Evolutionary conservation across 1,140 invertebrate genomes (phyloP).

Genomic region (Halotydeus destructor): DNA sequence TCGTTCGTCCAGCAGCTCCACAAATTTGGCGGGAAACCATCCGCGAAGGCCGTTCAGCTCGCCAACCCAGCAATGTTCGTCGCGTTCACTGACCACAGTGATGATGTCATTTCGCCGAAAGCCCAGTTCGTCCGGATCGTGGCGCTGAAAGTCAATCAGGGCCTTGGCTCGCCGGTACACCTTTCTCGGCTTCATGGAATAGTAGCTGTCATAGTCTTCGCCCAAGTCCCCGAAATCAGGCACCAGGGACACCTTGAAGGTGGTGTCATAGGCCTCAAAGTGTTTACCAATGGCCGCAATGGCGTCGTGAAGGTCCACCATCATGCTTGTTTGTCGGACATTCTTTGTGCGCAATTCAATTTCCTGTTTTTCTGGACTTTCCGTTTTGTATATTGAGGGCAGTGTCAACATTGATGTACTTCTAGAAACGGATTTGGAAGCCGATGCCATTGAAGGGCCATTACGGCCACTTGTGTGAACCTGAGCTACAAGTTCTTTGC

Average conservation of each 20-base stretch:
- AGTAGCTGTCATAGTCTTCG: conserved; percentile 19
- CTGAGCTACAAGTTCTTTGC: conserved; percentile 2
- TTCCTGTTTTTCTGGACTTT: conserved; percentile 45
- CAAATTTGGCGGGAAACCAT: conserved; percentile 99
- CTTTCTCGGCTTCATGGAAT: conserved; percentile 38
- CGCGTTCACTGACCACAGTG: conserved; percentile 87
- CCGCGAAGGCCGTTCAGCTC: conserved; percentile 90
- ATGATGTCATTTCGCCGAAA: conserved; percentile 97
- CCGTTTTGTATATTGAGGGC: conserved; percentile 13
- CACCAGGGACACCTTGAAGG: conserved; percentile 18
- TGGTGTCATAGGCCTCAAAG: conserved; percentile 25
- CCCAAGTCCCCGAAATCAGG: conserved; percentile 7
- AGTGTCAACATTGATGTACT: background rate
- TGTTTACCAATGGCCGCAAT: conserved; percentile 37
- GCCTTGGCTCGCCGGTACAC: conserved; percentile 56
- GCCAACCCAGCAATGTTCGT: conserved; percentile 99
- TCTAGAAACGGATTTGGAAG: background rate
- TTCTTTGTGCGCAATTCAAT: conserved; percentile 83
- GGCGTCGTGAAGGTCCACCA: conserved; percentile 90
- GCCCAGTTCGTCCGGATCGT: conserved; percentile 94
- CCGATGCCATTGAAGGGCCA: background rate
- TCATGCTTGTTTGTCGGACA: conserved; percentile 80
- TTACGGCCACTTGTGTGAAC: background rate
- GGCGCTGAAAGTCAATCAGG: conserved; percentile 84
- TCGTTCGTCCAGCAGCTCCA: conserved; percentile 84